Conservation (phyloP, 2,797 vertebrate species). For the Monodelphis domestica region DNA sequence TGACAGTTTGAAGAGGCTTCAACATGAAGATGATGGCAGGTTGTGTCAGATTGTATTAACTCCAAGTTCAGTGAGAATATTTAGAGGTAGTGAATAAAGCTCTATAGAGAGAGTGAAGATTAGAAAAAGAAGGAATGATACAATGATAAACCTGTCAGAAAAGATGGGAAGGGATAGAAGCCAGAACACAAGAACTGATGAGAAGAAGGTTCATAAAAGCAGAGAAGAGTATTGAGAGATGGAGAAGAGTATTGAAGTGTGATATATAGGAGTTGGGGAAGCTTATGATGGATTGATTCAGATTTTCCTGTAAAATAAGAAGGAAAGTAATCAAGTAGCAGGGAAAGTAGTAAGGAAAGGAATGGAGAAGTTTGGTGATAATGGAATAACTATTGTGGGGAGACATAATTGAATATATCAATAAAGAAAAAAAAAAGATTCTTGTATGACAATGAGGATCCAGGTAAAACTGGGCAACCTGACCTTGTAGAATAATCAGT, state of each 20-base stretch:
- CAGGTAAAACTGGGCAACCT: not conserved
- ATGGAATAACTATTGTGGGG: not conserved
- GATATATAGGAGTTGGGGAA: not conserved
- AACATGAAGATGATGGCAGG: not conserved
- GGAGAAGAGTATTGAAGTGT: not conserved
- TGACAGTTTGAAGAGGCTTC: not conserved
- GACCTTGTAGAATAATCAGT: not conserved
- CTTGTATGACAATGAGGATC: not conserved
- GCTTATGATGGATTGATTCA: not conserved
- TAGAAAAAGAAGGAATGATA: not conserved
- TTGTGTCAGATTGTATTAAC: not conserved
- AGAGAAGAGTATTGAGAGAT: not conserved
- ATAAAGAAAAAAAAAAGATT: not conserved
- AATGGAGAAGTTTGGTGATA: not conserved
- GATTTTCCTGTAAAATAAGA: not conserved
- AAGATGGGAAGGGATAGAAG: not conserved
- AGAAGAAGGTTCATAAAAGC: not conserved
- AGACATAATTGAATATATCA: not conserved
- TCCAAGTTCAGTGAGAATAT: not conserved
- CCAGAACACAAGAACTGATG: not conserved
- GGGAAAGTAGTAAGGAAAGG: not conserved
- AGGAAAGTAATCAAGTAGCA: not conserved
- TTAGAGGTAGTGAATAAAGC: not conserved
- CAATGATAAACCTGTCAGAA: not conserved
- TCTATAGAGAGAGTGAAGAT: not conserved